Conservation (phyloP, 2,888 invertebrate genomes). For the Scelioninae gen. 1 region DNA sequence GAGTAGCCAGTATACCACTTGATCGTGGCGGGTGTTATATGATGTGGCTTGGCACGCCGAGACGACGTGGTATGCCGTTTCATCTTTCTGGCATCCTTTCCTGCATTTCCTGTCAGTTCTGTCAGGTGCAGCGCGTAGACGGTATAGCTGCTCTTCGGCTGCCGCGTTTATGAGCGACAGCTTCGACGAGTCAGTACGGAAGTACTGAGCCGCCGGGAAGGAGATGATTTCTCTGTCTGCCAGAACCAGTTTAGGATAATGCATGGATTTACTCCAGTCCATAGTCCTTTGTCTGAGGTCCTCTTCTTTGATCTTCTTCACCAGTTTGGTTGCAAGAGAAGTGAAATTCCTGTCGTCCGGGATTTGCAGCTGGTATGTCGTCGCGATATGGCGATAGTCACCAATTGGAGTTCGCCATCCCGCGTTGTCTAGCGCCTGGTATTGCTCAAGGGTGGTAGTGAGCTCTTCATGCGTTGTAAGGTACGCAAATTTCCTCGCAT, state of each 20-base stretch:
- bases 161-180: conserved; percentile 3
- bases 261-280: conserved; percentile 21
- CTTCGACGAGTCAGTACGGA: background rate
- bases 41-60: background rate
- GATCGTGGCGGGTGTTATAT: conserved; percentile 15
- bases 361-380: background rate
- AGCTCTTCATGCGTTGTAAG: conserved; percentile 2
- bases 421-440: background rate
- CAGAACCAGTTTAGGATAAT: conserved; percentile 13
- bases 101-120: background rate
- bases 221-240: background rate
- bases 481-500: conserved; percentile 1
- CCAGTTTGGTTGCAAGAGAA: no score
- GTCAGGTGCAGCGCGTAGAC: conserved; percentile 6
- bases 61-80: conserved; percentile 24
- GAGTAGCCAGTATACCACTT: conserved; percentile 1
- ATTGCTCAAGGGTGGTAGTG: background rate
- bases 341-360: background rate
- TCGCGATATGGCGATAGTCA: background rate
- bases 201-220: background rate
- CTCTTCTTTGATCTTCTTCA: background rate
- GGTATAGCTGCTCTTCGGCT: conserved; percentile 27
- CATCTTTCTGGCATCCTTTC: conserved; percentile 8
- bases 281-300: background rate
- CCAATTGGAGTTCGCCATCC: conserved; percentile 7